A percentile compares a stretch with the other conserved stretches of the same genome.
These are phyloP conservation scores for Meteorus sp. DNA, from an alignment of 1,140 invertebrate genomes.

Conservation along the genomic window DNA sequence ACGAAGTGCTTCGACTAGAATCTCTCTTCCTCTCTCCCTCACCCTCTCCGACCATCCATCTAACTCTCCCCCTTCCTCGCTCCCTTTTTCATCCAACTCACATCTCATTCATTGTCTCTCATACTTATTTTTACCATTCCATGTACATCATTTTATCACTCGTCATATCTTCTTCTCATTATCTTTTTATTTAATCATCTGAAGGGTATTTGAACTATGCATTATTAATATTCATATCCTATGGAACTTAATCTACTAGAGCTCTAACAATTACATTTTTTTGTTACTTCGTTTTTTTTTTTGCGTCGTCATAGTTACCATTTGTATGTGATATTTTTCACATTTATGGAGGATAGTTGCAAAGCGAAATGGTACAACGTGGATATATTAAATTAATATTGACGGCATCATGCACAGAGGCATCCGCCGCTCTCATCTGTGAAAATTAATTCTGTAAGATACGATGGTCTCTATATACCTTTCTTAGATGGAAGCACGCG, in stretches of 20 bases:
- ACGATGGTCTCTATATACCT: not conserved
- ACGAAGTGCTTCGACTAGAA: slow-evolving; percentile 30
- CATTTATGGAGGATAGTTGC: too few species aligned
- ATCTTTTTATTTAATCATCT: too few species aligned
- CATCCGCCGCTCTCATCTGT: not conserved
- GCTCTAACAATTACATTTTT: too few species aligned
- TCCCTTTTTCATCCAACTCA: not conserved
- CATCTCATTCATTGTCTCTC: too few species aligned
- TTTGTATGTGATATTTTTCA: too few species aligned
- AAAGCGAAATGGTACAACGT: not conserved
- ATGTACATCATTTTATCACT: too few species aligned
- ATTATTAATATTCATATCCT: too few species aligned
- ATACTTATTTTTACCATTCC: too few species aligned
- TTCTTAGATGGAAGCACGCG: not conserved
- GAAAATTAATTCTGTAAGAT: slow-evolving; percentile 8
- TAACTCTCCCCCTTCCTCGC: not conserved
- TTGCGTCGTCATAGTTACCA: too few species aligned
- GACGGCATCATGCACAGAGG: not conserved
- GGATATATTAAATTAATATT: not conserved
- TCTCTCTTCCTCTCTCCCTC: not conserved
- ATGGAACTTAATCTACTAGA: too few species aligned
- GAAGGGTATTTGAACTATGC: not conserved
- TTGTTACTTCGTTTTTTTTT: too few species aligned
- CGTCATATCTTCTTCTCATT: too few species aligned
- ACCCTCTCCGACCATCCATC: not conserved